These are phyloP conservation scores for Halocaridina rubra DNA, from an alignment of 2,888 invertebrate genomes.

Conservation along the genomic window DNA sequence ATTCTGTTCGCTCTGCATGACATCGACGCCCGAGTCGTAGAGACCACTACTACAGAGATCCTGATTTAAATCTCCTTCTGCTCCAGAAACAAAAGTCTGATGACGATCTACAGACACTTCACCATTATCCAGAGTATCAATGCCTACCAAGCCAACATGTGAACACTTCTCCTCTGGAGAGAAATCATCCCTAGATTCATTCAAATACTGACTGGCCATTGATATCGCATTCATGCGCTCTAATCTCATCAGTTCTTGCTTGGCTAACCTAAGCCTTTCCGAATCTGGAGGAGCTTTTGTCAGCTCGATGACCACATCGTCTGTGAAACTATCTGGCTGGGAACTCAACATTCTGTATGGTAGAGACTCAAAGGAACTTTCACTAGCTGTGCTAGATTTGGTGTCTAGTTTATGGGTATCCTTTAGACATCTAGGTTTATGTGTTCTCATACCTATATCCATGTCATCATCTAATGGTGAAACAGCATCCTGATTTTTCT, in stretches of 20 bases:
- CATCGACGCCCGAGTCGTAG: constrained; percentile 37
- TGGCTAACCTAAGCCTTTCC: constrained; percentile 23
- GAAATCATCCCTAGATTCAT: constrained; percentile 24
- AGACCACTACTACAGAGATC: neutral
- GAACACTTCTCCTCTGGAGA: constrained; percentile 2
- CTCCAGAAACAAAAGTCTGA: neutral
- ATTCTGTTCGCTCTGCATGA: neutral
- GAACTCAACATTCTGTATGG: constrained; percentile 52
- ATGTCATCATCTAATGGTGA: neutral
- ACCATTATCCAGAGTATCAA: neutral
- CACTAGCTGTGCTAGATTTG: constrained; percentile 52
- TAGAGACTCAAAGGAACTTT: constrained; percentile 56
- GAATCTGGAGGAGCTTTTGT: constrained; percentile 33
- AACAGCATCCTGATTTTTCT: neutral
- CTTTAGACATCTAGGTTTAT: constrained; percentile 30
- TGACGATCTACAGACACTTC: neutral
- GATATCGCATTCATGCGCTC: constrained; percentile 49
- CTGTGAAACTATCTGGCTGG: constrained; percentile 51
- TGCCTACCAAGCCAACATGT: neutral
- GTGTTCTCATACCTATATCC: neutral
- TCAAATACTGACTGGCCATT: constrained; percentile 1
- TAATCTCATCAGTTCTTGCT: constrained; percentile 30
- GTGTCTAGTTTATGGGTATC: constrained; percentile 42
- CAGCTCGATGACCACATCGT: constrained; percentile 42
- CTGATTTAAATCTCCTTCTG: neutral